Base-by-base conservation (phyloP, 2,888 invertebrate species). In the Volucella inanis region DNA sequence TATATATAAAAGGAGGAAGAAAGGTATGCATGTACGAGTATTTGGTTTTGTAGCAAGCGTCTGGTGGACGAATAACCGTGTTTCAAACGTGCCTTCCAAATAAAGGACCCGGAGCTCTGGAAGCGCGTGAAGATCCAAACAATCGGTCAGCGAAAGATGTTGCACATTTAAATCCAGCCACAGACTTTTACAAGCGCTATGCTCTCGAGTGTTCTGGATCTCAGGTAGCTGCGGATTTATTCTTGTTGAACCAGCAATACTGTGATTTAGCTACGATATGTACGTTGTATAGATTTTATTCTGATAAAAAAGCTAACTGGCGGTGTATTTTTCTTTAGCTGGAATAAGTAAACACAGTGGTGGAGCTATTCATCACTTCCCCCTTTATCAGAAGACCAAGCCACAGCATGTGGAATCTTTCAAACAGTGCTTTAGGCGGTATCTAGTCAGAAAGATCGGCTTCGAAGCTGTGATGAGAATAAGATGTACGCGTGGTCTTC, bases 401-500 rank as follows among this genome's bases (percentile, higher is more conserved):
- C 92, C 93, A 10, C 93, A 95, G 87, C 94, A 96, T 89, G 94
- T 95, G 8, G 96, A 96, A 72, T 94, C 94, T 75, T 95, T 99
- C 82, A 95, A 95, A 84, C 93, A 95, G 72, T 95, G 95, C 91
- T 93, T 99, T 39, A 94, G 95, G 50, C 93, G 99, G 12, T 99
- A 99, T 93, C 93, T 99, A 74, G 97, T 97, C 0, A 94, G 99
- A 87, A 99, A 99, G 93, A 98, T 99, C 87, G 99, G 99, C 59
- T 99, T 99, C 91, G 99, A 99, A 92, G 98, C 99, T 6, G 99
- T 99, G 22, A 98, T 99, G 98, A 94, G 99, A 88, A 96, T 99
- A 87, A 94, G 99, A 8, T 99, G 98, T 90, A 98, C 98, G 1
- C 95, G 96, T 90, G 99, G 99, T 14, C 93, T 99, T 76, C 94